Base-by-base conservation (phyloP, 2,888 invertebrate species). In the Orthosia gracilis region DNA sequence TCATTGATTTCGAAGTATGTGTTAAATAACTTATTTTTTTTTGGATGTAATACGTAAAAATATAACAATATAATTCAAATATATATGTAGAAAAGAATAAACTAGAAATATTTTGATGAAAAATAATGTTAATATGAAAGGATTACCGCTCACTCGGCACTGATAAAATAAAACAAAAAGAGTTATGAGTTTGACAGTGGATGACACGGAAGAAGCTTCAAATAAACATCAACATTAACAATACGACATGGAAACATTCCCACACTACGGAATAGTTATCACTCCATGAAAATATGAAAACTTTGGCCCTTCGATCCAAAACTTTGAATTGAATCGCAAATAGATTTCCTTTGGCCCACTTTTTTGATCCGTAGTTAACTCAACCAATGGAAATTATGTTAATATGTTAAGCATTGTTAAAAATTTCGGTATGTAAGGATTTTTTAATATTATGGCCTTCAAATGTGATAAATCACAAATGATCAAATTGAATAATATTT, bases 81-180 rank as follows among this genome's bases (percentile, higher is more conserved):
- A 55, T 0, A n/a, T 31, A 47, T 13, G 0, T 47, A 52, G 49
- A 7, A 52, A 4, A 21, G 4, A 68, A 4, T 45, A 18, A 65
- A 13, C 50, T n/a, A 3, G 40, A 21, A 49, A n/a, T 21, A n/a
- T 50, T 45, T 47, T 17, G 12, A 75, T 82, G 55, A n/a, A 69
- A 74, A 80, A 78, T 71, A 78, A 80, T 80, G 83, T 84, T 84
- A 87, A 89, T 73, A 75, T 80, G 83, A 86, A 87, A 76, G 77
- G 84, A 84, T 95, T 95, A 95, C 95, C 95, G 95, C 91, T 84
- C 88, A 89, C 85, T 91, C 91, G 87, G 91, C 94, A 92, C 93
- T 94, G 94, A 93, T 87, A 90, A 93, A 89, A 88, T 88, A 92
- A 93, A 92, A 87, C 83, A 90, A 91, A 91, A 91, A 84, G 74